Conservation (phyloP, 2,888 invertebrate species). For the Pandemis corylana region DNA sequence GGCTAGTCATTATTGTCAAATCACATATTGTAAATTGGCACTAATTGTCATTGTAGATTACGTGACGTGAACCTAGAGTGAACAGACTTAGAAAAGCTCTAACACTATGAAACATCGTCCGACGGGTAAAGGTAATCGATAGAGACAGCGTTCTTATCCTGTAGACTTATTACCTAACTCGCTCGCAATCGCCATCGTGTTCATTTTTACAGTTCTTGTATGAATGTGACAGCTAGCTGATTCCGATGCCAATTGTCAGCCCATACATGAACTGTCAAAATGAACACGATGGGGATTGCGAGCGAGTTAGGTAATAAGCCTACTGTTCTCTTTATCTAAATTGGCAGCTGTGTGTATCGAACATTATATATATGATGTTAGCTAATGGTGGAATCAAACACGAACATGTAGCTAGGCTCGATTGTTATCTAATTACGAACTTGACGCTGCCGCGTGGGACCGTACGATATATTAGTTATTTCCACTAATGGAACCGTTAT, state of each 20-base stretch:
- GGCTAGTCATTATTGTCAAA: slow-evolving; percentile 79
- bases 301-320: no score
- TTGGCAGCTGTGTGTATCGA: slow-evolving; percentile 40
- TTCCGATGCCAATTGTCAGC: no score
- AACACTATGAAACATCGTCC: slow-evolving; percentile 43
- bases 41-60: slow-evolving; percentile 43
- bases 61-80: not conserved
- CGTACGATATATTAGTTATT: slow-evolving; percentile 58
- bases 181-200: no score
- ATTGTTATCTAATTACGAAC: slow-evolving; percentile 82
- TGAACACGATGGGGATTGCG: no score
- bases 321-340: slow-evolving; percentile 30
- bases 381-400: slow-evolving; percentile 70
- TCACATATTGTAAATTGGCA: slow-evolving; percentile 62
- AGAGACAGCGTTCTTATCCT: slow-evolving; percentile 33
- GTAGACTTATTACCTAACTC: no score
- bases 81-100: no score
- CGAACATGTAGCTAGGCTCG: slow-evolving; percentile 64
- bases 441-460: slow-evolving; percentile 75
- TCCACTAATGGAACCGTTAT: slow-evolving; percentile 70
- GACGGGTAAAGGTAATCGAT: slow-evolving; percentile 25
- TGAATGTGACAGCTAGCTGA: no score
- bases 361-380: slow-evolving; percentile 53
- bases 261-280: no score
- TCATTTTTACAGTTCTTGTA: no score